Evolutionary conservation across 2,797 vertebrate species (phyloP), one percentile per base, ranked within the genome.

Genomic region (Distichodus sexfasciatus): DNA sequence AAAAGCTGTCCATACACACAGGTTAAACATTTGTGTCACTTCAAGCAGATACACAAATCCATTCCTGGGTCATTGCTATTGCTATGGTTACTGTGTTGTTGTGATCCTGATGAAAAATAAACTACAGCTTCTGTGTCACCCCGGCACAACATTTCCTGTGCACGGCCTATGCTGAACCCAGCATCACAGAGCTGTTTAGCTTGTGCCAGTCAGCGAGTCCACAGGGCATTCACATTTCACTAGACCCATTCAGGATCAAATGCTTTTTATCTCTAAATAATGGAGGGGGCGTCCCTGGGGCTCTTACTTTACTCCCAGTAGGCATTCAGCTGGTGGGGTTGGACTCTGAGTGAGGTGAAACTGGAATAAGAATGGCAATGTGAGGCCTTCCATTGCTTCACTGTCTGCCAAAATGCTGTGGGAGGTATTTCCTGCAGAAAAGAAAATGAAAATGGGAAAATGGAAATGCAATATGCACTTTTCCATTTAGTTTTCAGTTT

Each of bases 221-320:
- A 12, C 33, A 14, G 65, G 53, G 55, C 36, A 44, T 12, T 65
- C 17, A 10, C 51, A 0, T 51, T 71, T 62, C 26, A 58, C 57
- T 9, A 35, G 58, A 8, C 2, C 0, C 12, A 28, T 23, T 57
- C 59, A 60, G 38, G 26, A 64, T 59, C 68, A 55, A 64, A 69
- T 35, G 19, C 46, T 23, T 63, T 50, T 19, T 28, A 24, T 24
- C 35, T 50, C 6, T 51, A 51, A 59, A 72, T 59, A 60, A 66
- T 44, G 26, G 24, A 53, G 36, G 35, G 40, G 47, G 48, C 36
- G 21, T 60, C 15, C 50, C 29, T 23, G 26, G 38, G 19, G 51
- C 9, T 15, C 12, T 31, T 43, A 47, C 24, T 50, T 47, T 62
- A 4, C 43, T 64, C 43, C 36, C 24, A 8, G 6, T 21, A 47